Conservation (phyloP, 2,113 vertebrate species). For the Xiphias gladius region DNA sequence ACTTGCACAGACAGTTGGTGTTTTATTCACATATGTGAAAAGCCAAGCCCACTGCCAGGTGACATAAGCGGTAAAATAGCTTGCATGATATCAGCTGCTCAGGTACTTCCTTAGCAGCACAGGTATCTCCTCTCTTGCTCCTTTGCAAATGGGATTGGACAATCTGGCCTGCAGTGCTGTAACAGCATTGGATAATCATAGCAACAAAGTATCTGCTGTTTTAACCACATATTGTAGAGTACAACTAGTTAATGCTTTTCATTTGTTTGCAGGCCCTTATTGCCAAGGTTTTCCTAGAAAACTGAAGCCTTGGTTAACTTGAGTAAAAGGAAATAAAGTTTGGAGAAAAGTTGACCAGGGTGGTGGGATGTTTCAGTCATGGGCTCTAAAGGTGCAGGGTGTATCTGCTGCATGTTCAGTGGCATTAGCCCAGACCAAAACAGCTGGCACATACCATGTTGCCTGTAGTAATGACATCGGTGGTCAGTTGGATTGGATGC, state of each 20-base stretch:
- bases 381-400: neutral
- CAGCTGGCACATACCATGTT: conserved; percentile 48
- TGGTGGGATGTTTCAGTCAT: neutral
- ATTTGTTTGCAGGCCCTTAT: neutral
- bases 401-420: conserved; percentile 21
- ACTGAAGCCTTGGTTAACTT: neutral
- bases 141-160: neutral
- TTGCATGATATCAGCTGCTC: conserved; percentile 17
- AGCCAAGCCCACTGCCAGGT: conserved; percentile 8
- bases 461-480: conserved; percentile 46
- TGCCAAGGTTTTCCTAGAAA: neutral
- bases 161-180: neutral
- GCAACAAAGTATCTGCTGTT: neutral
- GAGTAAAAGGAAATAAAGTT: neutral
- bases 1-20: neutral
- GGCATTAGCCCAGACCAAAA: conserved; percentile 25
- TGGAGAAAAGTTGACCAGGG: neutral
- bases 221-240: too few species aligned
- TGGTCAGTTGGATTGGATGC: conserved; percentile 43
- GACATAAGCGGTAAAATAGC: conserved; percentile 1
- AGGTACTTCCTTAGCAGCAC: conserved; percentile 5
- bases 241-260: neutral
- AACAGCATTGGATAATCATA: neutral
- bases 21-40: neutral
- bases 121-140: neutral